Conservation (phyloP, 2,113 vertebrate genomes). For the Xiphias gladius region DNA sequence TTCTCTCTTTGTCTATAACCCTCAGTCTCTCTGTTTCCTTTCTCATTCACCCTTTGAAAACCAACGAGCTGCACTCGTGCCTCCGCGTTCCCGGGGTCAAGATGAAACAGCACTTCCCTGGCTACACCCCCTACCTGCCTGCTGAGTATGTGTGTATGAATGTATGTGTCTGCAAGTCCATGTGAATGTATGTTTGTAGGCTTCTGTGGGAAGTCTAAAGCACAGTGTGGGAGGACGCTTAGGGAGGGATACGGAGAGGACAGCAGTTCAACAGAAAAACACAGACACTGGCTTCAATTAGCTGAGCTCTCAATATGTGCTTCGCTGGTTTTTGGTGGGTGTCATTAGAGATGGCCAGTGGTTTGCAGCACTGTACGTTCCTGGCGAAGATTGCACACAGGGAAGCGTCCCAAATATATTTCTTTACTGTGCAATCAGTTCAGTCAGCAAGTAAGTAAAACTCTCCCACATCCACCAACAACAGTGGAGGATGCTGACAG, state of each 20-base stretch:
- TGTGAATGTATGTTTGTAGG: slow-evolving; percentile 10
- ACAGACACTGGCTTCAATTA: slow-evolving; percentile 71
- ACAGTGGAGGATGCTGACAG: slow-evolving; percentile 47
- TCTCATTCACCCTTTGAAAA: slow-evolving; percentile 59
- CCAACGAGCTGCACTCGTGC: slow-evolving; percentile 49
- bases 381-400: slow-evolving; percentile 37
- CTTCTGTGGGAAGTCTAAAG: slow-evolving; percentile 74
- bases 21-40: slow-evolving; percentile 41
- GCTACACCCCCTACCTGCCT: slow-evolving; percentile 54
- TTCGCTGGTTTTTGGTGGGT: slow-evolving; percentile 29
- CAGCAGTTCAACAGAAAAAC: slow-evolving; percentile 66
- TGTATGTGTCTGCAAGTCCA: slow-evolving; percentile 8
- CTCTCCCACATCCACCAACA: slow-evolving; percentile 41
- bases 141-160: slow-evolving; percentile 14
- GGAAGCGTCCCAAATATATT: slow-evolving; percentile 33
- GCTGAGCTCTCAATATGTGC: slow-evolving; percentile 40
- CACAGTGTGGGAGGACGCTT: slow-evolving; percentile 52
- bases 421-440: slow-evolving; percentile 35
- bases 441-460: slow-evolving; percentile 51
- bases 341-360: slow-evolving; percentile 47
- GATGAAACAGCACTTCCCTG: slow-evolving; percentile 39
- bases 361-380: slow-evolving; percentile 21
- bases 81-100: slow-evolving; percentile 46
- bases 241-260: slow-evolving; percentile 66
- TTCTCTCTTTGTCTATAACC: slow-evolving; percentile 28